Evolutionary conservation across 2,797 vertebrate genomes (phyloP), one percentile per base, ranked within the genome.

Genomic region (Numenius phaeopus): DNA sequence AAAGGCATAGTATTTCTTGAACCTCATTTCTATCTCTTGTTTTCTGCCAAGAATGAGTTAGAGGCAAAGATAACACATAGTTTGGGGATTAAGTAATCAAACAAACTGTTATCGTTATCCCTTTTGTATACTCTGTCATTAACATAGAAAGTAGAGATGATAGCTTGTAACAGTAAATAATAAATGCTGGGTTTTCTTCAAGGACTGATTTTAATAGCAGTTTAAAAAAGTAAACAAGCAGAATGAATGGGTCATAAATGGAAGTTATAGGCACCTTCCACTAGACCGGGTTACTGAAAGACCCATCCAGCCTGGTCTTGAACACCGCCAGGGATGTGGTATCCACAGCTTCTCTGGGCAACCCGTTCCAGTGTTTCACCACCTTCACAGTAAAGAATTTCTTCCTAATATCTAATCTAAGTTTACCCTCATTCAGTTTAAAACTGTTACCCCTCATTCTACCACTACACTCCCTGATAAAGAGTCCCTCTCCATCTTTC

Each of bases 191-290:
- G 70, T 82, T 94, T 91, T 37, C 55, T 95, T 94, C 52, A 66
- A 94, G 76, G 69, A 70, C 71, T 78, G 71, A 65, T 84, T 86
- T 94, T 97, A 95, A 90, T 95, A 40, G 72, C 58, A 87, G 79
- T 84, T 87, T 90, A 55, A 81, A 91, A 82, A 93, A 52, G 47
- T 87, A 97, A 95, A 90, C 55, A 86, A 72, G 83, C 82, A 91
- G 73, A 61, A 96, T 94, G 87, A 85, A 93, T 58, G 92, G 83
- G 69, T 97, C 94, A 91, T 91, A 94, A 96, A 92, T 83, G 24
- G 67, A 97, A 95, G 85, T 96, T 64, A 64, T 8, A 59, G 39
- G 10, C 19, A 64, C 39, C 29, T 22, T 14, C 39, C 39, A 42
- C 19, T 42, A 62, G 61, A 21, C 27, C 27, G 42, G 37, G 26